Base-by-base conservation (phyloP, 2,888 invertebrate species). In the Acronicta leporina region DNA sequence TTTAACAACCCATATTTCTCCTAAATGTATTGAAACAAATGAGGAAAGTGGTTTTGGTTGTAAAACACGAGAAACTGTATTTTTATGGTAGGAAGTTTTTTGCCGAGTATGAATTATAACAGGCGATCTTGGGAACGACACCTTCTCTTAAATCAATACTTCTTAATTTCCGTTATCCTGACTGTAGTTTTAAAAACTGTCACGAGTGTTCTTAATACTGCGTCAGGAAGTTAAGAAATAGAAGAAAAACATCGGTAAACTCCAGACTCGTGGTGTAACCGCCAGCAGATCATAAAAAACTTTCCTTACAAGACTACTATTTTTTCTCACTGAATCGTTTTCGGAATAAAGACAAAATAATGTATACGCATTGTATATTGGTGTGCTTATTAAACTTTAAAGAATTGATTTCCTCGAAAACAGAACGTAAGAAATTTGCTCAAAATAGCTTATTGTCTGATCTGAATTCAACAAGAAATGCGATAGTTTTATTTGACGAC, bases 151-250 rank as follows among this genome's bases (percentile, higher is more conserved):
- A 61, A 62, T 75, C 69, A 59, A 75, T 75, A 73, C 59, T 64
- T 30, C 52, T 62, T 66, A 62, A 72, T 73, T 75, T 69, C 63
- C 69, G 51, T 41, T 35, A 33, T 33, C 53, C 47, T 43, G 61
- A 56, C 60, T 52, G 50, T 53, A 68, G 35, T 33, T 47, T 49
- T 61, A 50, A 60, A 53, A 63, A 55, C 38, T n/a, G 57, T 52
- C 46, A 66, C 43, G 55, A 74, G 51, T 71, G 60, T 66, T 70
- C 64, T 74, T 72, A 61, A 58, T 69, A 63, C 62, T 50, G 45
- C 38, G 67, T 54, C 48, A 66, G 73, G 62, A 69, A 67, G 57
- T 75, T 46, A 55, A 66, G 48, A 63, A 72, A 72, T 59, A 63
- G 59, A 73, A 60, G 63, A 71, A 62, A 61, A 55, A 72, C 54